Evolutionary conservation across 2,797 vertebrate genomes (phyloP).

Genomic region (Neosilurus hyrtlii): DNA sequence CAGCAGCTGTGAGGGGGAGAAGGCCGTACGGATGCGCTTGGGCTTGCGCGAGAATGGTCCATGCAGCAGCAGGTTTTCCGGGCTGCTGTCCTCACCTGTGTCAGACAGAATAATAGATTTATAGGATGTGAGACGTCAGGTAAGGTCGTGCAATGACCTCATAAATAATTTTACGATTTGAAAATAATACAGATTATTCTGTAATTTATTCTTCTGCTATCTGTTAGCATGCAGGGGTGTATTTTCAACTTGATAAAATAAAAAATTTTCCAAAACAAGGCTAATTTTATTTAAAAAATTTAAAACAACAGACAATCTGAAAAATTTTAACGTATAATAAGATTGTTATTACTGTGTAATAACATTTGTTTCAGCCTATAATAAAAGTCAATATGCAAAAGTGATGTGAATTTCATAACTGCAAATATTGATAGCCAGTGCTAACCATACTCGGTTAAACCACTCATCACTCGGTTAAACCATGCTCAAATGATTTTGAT

Average conservation of each 20-base stretch:
- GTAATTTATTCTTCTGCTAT: neutral
- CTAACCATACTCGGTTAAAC: conserved; percentile 14
- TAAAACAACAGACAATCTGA: neutral
- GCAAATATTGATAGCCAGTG: conserved; percentile 23
- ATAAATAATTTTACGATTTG: neutral
- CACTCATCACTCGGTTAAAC: conserved; percentile 3
- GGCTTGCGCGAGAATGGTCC: conserved; percentile 64
- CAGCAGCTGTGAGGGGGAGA: conserved; percentile 65
- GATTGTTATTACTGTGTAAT: conserved; percentile 9
- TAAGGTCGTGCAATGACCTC: neutral
- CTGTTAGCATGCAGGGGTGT: neutral
- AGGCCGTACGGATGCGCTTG: conserved; percentile 63
- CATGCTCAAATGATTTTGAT: neutral
- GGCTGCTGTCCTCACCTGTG: conserved; percentile 65
- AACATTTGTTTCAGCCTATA: conserved; percentile 10
- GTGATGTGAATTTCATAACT: conserved; percentile 28
- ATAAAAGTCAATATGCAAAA: neutral
- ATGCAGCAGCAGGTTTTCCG: conserved; percentile 58
- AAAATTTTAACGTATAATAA: conserved; percentile 3
- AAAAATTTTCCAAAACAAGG: neutral
- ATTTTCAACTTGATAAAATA: neutral
- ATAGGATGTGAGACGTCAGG: neutral
- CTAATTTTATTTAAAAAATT: neutral
- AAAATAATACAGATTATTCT: neutral
- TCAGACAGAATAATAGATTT: conserved; percentile 3